A percentile compares a stretch with the other conserved stretches of the same genome.
Evolutionary conservation across 2,888 invertebrate genomes (phyloP).

Genomic region (Periphyllus acericola): DNA sequence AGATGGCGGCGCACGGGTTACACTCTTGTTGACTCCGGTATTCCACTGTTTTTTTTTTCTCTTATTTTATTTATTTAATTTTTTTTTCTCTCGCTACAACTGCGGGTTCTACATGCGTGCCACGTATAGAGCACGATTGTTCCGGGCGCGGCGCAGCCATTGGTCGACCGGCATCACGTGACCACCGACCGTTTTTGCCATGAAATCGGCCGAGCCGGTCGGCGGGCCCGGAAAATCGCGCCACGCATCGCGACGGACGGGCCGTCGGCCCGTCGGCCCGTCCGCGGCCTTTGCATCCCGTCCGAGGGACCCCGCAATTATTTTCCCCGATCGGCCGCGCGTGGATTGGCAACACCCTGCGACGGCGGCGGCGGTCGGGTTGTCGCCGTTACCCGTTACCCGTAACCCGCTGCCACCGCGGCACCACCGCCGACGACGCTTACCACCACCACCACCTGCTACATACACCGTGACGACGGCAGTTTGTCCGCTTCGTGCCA

Average conservation of each 20-base stretch:
- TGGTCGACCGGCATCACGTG: slow-evolving; percentile 53
- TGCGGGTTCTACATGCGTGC: slow-evolving; percentile 58
- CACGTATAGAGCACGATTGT: slow-evolving; percentile 60
- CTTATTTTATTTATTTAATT: slow-evolving; percentile 48
- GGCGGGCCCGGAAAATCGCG: background rate
- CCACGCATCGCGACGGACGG: background rate
- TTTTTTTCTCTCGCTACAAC: slow-evolving; percentile 33
- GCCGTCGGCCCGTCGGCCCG: background rate
- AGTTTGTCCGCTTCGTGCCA: background rate
- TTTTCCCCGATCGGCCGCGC: background rate
- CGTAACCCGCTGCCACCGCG: background rate
- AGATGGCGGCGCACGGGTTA: slow-evolving; percentile 56
- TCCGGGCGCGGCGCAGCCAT: background rate
- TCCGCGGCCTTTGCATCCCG: background rate
- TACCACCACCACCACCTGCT: background rate
- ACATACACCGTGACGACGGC: background rate
- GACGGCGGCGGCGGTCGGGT: background rate
- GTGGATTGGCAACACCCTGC: slow-evolving; percentile 36
- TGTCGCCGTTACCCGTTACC: background rate
- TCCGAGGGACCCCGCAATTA: background rate
- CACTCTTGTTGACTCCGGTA: slow-evolving; percentile 53
- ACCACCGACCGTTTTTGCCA: slow-evolving; percentile 49
- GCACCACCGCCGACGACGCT: background rate
- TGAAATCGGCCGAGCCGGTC: slow-evolving; percentile 34
- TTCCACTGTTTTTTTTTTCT: slow-evolving; percentile 47